Percentiles rank a stretch among this genome's conserved stretches.
These are phyloP conservation scores for Zapornia atra DNA, from an alignment of 2,113 vertebrate species.

Conservation along the genomic window DNA sequence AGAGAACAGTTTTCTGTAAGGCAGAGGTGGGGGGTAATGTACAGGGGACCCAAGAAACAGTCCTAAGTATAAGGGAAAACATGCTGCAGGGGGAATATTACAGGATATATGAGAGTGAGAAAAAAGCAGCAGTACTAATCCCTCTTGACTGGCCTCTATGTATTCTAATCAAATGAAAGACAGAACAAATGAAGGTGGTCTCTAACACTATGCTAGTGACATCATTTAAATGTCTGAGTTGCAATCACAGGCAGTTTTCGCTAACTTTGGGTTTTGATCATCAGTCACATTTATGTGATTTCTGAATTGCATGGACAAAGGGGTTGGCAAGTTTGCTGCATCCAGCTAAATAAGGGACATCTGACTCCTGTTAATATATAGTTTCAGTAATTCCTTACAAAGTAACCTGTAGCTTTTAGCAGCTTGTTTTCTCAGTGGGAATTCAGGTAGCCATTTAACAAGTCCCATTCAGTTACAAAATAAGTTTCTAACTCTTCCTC, in stretches of 20 bases:
- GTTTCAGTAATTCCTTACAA: background rate
- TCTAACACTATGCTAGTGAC: accelerated
- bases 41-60: background rate
- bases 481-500: background rate
- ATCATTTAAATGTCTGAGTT: background rate
- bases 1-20: background rate
- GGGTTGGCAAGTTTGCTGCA: accelerated
- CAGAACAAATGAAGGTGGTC: background rate
- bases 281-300: background rate
- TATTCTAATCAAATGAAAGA: accelerated
- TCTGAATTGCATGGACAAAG: background rate
- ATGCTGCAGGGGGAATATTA: background rate
- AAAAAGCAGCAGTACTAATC: background rate
- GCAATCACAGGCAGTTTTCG: too few species aligned
- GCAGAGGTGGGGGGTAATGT: accelerated
- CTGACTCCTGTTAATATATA: accelerated
- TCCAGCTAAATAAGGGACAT: background rate
- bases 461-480: accelerated
- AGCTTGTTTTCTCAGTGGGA: background rate
- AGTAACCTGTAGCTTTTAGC: background rate
- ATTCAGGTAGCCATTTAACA: background rate
- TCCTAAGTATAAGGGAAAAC: background rate
- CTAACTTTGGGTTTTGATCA: background rate
- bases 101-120: accelerated
- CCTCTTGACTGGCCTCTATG: background rate